These are phyloP conservation scores for Notoglanidium macrostoma DNA, from an alignment of 2,797 vertebrate species.

Conservation along the genomic window DNA sequence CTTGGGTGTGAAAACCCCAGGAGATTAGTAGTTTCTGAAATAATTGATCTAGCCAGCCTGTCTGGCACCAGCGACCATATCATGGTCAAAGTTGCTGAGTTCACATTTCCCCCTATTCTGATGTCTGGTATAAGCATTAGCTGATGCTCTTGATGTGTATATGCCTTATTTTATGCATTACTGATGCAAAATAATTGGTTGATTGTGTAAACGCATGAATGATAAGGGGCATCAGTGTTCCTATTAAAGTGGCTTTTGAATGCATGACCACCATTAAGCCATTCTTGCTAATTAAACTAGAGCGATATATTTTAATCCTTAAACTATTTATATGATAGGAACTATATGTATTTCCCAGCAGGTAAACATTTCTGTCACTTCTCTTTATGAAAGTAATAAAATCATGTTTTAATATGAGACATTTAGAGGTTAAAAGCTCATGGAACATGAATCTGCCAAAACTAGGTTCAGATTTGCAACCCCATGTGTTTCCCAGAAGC, in stretches of 20 bases:
- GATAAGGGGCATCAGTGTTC: background rate
- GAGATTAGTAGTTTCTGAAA: background rate
- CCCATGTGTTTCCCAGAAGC: slow-evolving; percentile 25
- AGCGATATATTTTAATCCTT: background rate
- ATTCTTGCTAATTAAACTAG: background rate
- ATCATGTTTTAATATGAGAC: slow-evolving; percentile 43
- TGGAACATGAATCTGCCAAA: slow-evolving; percentile 44
- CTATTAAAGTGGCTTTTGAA: background rate
- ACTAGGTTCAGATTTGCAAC: slow-evolving; percentile 28
- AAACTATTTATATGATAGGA: background rate
- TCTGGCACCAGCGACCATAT: background rate
- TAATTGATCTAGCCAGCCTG: background rate
- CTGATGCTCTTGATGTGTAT: background rate
- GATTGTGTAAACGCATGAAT: background rate
- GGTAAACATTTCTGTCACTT: background rate
- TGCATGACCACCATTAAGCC: background rate
- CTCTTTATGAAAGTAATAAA: slow-evolving; percentile 25
- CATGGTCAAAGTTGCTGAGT: background rate
- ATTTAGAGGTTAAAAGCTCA: slow-evolving; percentile 50
- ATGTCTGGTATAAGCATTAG: background rate
- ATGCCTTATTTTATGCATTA: background rate
- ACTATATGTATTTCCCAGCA: background rate
- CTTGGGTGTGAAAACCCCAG: background rate
- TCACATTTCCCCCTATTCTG: background rate
- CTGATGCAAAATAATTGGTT: background rate